Conservation (phyloP, 2,797 vertebrate genomes). For the Sebastes cheni region DNA sequence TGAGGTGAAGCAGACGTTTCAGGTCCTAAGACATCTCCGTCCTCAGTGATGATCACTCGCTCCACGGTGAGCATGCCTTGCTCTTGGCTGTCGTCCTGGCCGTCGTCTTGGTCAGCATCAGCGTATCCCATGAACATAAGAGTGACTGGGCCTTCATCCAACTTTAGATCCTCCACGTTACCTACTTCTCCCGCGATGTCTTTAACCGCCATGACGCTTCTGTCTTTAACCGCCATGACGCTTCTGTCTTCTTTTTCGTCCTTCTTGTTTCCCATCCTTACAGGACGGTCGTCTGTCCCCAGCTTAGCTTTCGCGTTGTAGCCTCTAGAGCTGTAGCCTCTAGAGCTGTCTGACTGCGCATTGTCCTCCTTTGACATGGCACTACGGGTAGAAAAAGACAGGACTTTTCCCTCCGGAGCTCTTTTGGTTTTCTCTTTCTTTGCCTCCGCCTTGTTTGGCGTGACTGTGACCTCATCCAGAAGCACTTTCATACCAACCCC, state of each 20-base stretch:
- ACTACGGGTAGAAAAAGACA: background rate
- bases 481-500: conserved; percentile 68
- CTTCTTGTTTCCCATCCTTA: conserved; percentile 2
- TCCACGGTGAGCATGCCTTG: conserved; percentile 70
- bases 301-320: background rate
- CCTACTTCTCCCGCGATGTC: conserved; percentile 13
- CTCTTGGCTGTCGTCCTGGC: conserved; percentile 21
- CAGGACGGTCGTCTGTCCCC: background rate
- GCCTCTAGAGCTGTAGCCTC: background rate
- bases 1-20: background rate
- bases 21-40: conserved; percentile 60
- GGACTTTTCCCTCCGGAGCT: background rate
- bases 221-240: conserved; percentile 1
- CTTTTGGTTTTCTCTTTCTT: background rate
- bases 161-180: conserved; percentile 15
- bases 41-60: conserved; percentile 74
- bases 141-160: conserved; percentile 66
- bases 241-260: conserved; percentile 11
- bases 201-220: background rate
- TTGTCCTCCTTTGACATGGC: background rate
- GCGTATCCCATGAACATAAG: conserved; percentile 79
- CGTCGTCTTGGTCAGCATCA: conserved; percentile 30
- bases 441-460: background rate
- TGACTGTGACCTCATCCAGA: conserved; percentile 59
- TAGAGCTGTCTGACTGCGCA: background rate